Base-by-base conservation (phyloP, 2,113 vertebrate genomes). In the Natator depressus region DNA sequence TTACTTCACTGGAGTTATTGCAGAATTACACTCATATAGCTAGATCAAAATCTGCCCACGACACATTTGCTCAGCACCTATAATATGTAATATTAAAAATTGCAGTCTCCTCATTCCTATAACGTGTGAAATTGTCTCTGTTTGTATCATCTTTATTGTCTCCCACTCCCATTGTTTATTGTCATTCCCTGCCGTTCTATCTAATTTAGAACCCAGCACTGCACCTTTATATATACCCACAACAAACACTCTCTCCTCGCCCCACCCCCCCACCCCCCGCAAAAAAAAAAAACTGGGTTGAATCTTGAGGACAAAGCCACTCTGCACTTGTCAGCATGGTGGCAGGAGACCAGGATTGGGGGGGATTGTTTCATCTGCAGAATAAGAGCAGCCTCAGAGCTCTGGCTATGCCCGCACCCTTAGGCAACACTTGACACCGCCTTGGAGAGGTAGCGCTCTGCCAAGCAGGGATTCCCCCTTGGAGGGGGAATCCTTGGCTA, bases 51-150 rank as follows among this genome's bases (percentile, higher is more conserved):
- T 47, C 42, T 47, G 24, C 13, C 24, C 88, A 42, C 49, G 55
- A 72, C 38, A 51, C 1, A 5, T 16, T 75, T 91, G 49, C 92
- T 59, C 85, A 1, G 0, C 47, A 65, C 46, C 75, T 10, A 10
- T 0, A 24, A 65, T 53, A 59, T 53, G 50, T 0, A 10, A 31
- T 0, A 0, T 5, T 65, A 83, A 22, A 2, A 2, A 47, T 20
- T 31, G n/a, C 57, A 35, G 19, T 24, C 42, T 19, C 85, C 80
- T 79, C 80, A 7, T 2, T 79, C 16, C 38, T 80, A 17, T 12
- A 85, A 80, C 80, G 80, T 31, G 16, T 25, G 46, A 69, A 95
- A 87, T 3, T 57, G 72, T 6, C 55, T 29, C 47, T 19, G 35
- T 76, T 35, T 17, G 9, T 50, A 72, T 83, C 4, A 3, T 35